A percentile compares a stretch with the other conserved stretches of the same genome.
Conservation (phyloP, 53 echinoderm and acorn worm species). For the Patiria pectinifera region DNA sequence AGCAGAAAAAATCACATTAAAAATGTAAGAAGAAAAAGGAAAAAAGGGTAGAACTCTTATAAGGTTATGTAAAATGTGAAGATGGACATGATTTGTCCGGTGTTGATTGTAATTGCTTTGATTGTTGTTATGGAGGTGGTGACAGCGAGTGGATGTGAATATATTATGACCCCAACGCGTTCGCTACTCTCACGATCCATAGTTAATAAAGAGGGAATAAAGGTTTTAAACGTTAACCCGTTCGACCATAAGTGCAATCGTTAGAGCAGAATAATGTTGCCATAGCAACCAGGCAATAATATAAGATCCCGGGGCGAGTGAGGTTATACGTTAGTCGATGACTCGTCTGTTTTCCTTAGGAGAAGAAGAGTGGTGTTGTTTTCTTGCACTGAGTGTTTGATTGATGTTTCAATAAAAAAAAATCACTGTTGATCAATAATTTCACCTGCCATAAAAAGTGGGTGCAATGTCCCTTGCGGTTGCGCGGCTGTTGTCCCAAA, state of each 20-base stretch:
- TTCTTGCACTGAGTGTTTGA: background rate
- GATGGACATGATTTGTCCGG: too few species aligned
- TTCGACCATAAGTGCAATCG: background rate
- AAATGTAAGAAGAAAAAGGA: too few species aligned
- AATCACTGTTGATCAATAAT: constrained; percentile 19
- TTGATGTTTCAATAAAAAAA: background rate
- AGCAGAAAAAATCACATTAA: too few species aligned
- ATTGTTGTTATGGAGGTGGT: too few species aligned
- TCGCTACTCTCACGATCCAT: too few species aligned
- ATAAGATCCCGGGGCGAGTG: background rate
- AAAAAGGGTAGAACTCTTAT: too few species aligned
- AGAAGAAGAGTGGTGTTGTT: background rate
- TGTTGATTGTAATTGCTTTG: too few species aligned
- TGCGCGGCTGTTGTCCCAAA: background rate
- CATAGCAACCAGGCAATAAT: background rate
- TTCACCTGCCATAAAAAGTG: background rate
- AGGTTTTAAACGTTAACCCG: too few species aligned
- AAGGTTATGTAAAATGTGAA: too few species aligned
- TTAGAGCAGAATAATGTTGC: background rate
- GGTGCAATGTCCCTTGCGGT: background rate
- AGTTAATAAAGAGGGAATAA: too few species aligned
- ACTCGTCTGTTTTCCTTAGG: background rate
- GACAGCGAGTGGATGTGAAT: too few species aligned
- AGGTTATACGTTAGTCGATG: background rate
- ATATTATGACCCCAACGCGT: too few species aligned